These are phyloP conservation scores for Euthynnus affinis DNA, from an alignment of 2,797 vertebrate genomes.

Conservation along the genomic window DNA sequence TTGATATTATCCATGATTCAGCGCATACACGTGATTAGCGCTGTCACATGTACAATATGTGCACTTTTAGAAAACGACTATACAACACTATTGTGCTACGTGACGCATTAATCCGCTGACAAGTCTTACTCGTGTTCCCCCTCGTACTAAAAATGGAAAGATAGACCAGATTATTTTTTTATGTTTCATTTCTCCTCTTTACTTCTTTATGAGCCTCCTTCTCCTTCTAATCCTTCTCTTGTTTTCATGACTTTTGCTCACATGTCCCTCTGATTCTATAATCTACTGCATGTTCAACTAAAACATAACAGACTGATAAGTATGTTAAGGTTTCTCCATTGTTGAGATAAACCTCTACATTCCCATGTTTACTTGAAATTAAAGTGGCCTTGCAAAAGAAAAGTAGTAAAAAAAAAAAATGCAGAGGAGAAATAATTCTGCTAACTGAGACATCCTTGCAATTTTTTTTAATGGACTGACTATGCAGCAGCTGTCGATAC, in stretches of 20 bases:
- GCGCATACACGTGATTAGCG: constrained; percentile 50
- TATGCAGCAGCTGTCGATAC: neutral
- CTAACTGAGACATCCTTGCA: neutral
- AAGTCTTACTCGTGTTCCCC: neutral
- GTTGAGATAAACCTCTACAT: too few species aligned
- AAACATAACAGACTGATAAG: neutral
- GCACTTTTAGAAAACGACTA: constrained; percentile 9
- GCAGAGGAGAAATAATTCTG: constrained; percentile 9
- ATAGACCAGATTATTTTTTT: neutral
- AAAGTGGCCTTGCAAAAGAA: neutral
- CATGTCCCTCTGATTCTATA: neutral
- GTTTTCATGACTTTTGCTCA: neutral
- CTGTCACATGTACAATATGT: constrained; percentile 58
- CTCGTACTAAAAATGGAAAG: constrained; percentile 11
- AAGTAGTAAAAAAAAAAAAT: too few species aligned
- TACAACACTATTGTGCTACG: neutral
- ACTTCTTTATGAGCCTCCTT: neutral
- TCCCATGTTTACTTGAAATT: too few species aligned
- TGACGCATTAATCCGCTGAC: neutral
- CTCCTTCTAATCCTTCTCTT: neutral
- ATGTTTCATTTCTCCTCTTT: neutral
- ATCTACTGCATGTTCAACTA: neutral
- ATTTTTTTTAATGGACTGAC: neutral
- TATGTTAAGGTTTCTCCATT: constrained; percentile 1
- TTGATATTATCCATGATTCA: constrained; percentile 49